Evolutionary conservation across 2,888 invertebrate genomes (phyloP).

Genomic region (Rosalia funebris): DNA sequence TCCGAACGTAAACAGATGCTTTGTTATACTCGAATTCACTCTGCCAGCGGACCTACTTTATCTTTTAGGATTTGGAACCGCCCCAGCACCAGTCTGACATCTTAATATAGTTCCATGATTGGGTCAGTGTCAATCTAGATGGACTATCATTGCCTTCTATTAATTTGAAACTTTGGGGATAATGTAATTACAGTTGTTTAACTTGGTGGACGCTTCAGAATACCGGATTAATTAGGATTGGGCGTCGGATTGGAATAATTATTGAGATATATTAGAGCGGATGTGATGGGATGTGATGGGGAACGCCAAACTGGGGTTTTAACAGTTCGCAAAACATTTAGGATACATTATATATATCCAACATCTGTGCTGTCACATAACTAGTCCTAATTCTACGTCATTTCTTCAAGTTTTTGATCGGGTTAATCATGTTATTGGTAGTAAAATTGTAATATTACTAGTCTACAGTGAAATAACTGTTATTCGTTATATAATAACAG

Average conservation of each 20-base stretch:
- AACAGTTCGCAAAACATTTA: too few species aligned
- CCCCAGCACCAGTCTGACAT: slow-evolving; percentile 25
- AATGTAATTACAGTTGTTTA: slow-evolving; percentile 29
- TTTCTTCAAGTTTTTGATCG: too few species aligned
- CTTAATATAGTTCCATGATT: slow-evolving; percentile 30
- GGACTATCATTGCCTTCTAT: slow-evolving; percentile 33
- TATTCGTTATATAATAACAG: too few species aligned
- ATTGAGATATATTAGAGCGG: neutral
- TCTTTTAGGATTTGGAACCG: slow-evolving; percentile 13
- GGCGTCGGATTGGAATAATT: slow-evolving; percentile 21
- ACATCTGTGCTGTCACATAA: too few species aligned
- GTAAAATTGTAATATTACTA: too few species aligned
- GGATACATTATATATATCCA: too few species aligned
- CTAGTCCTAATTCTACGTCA: too few species aligned
- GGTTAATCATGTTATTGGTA: too few species aligned
- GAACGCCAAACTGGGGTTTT: neutral
- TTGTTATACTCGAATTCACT: slow-evolving; percentile 3
- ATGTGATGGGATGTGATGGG: neutral
- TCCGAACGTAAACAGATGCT: slow-evolving; percentile 5
- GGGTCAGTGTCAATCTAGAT: slow-evolving; percentile 30
- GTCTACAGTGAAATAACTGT: too few species aligned
- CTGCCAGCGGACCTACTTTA: slow-evolving; percentile 13
- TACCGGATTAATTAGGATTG: slow-evolving; percentile 2
- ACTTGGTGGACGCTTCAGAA: slow-evolving; percentile 13
- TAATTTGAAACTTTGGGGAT: slow-evolving; percentile 29